These are phyloP conservation scores for Cristatella mucedo DNA, from an alignment of 2,888 invertebrate genomes.

Conservation along the genomic window DNA sequence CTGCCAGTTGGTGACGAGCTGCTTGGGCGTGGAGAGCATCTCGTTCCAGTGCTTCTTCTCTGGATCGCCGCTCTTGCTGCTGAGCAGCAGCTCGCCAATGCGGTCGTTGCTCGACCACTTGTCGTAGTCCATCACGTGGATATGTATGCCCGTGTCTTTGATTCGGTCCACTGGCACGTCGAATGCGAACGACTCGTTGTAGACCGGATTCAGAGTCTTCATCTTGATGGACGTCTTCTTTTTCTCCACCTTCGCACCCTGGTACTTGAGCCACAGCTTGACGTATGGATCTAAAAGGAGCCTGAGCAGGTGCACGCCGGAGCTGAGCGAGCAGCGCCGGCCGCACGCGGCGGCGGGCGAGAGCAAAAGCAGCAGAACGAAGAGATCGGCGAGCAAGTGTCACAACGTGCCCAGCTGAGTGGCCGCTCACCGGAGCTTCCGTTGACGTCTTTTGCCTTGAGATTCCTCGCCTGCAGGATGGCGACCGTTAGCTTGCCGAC, in stretches of 20 bases:
- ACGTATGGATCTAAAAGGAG: conserved; percentile 78
- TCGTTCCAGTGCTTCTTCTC: conserved; percentile 97
- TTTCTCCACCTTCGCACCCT: conserved; percentile 82
- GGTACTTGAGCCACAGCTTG: conserved; percentile 91
- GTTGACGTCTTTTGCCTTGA: conserved; percentile 82
- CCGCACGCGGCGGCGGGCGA: too few relatives aligned
- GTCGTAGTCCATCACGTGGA: conserved; percentile 93
- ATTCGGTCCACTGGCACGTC: conserved; percentile 94
- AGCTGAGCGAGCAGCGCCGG: too few relatives aligned
- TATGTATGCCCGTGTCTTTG: conserved; percentile 76
- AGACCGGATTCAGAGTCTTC: conserved; percentile 73
- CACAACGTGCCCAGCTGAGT: too few relatives aligned
- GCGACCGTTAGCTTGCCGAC: conserved; percentile 73
- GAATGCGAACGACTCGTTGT: conserved; percentile 87
- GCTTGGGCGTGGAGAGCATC: conserved; percentile 89
- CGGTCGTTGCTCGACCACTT: conserved; percentile 82
- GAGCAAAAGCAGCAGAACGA: too few relatives aligned
- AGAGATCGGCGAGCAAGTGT: too few relatives aligned
- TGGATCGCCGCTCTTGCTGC: conserved; percentile 63
- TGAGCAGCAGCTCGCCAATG: conserved; percentile 52
- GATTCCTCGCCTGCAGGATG: conserved; percentile 69
- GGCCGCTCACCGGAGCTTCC: conserved; percentile 75
- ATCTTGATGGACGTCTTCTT: conserved; percentile 63
- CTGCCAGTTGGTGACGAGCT: conserved; percentile 94
- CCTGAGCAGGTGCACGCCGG: too few relatives aligned